Percentiles rank a stretch among this genome's conserved stretches.
These are phyloP conservation scores for Gymnarchus niloticus DNA, from an alignment of 2,113 vertebrate species.

Conservation along the genomic window DNA sequence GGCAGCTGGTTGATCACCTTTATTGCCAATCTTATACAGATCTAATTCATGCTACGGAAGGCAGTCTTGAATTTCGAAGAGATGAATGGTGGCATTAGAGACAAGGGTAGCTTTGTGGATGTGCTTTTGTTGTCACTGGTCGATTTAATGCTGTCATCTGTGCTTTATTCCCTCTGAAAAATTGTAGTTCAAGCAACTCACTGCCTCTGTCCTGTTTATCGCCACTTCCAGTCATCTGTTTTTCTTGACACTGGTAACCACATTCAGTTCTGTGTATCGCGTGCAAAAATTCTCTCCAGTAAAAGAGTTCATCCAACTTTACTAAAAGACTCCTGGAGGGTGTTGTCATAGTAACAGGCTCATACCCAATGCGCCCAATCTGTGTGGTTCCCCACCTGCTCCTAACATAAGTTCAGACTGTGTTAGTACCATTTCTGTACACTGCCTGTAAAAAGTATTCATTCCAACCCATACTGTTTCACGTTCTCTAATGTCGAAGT, in stretches of 20 bases:
- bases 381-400: background rate
- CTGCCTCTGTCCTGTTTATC: background rate
- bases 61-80: background rate
- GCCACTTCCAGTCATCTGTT: background rate
- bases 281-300: background rate
- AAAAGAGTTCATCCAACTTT: background rate
- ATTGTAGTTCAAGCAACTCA: background rate
- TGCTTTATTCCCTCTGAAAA: background rate
- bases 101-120: constrained; percentile 1
- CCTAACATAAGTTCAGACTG: background rate
- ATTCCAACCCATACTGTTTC: too few species aligned
- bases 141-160: background rate
- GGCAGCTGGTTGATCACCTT: background rate
- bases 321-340: background rate
- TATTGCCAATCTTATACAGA: background rate
- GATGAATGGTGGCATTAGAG: background rate
- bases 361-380: background rate
- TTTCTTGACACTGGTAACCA: background rate
- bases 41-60: background rate
- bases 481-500: background rate
- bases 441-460: too few species aligned
- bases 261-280: background rate
- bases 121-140: background rate
- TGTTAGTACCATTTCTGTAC: background rate
- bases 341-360: background rate